These are phyloP conservation scores for Athalia cordata DNA, from an alignment of 2,888 invertebrate species.

Conservation along the genomic window DNA sequence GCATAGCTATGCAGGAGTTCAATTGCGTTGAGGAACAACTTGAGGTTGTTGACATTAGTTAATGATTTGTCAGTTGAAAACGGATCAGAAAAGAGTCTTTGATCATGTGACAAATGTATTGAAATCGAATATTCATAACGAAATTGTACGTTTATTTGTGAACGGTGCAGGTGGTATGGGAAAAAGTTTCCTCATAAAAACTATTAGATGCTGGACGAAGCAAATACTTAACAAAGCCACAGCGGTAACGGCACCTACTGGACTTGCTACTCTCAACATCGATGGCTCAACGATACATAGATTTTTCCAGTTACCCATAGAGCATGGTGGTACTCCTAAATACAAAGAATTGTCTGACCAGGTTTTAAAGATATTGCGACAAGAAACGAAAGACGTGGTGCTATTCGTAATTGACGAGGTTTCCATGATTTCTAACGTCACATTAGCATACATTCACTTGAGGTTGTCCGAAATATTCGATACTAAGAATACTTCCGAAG, in stretches of 20 bases:
- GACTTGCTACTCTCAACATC: slow-evolving; percentile 66
- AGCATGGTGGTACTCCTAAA: slow-evolving; percentile 61
- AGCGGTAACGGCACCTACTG: slow-evolving; percentile 62
- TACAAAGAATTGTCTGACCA: slow-evolving; percentile 49
- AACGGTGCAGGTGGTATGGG: slow-evolving; percentile 53
- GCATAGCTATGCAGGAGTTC: slow-evolving; percentile 31
- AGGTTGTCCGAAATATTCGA: slow-evolving; percentile 61
- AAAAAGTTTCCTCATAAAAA: slow-evolving; percentile 54
- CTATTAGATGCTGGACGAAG: slow-evolving; percentile 54
- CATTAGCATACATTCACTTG: slow-evolving; percentile 57
- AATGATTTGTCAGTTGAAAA: slow-evolving; percentile 57
- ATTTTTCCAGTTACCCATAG: slow-evolving; percentile 44
- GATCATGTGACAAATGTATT: slow-evolving; percentile 52
- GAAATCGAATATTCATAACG: slow-evolving; percentile 28
- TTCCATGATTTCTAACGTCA: slow-evolving; percentile 56
- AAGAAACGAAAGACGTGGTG: slow-evolving; percentile 57
- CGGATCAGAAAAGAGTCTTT: slow-evolving; percentile 60
- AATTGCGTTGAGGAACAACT: slow-evolving; percentile 11
- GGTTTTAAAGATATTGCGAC: slow-evolving; percentile 55
- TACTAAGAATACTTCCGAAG: slow-evolving; percentile 50
- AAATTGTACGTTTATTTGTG: slow-evolving; percentile 51
- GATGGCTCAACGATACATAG: slow-evolving; percentile 64
- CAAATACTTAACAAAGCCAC: slow-evolving; percentile 55
- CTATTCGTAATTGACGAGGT: slow-evolving; percentile 61
- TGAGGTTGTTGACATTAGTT: slow-evolving; percentile 52